Percentiles rank a stretch among this genome's conserved stretches.
Conservation (phyloP, 2,888 invertebrate genomes). For the Atrina japonica region DNA sequence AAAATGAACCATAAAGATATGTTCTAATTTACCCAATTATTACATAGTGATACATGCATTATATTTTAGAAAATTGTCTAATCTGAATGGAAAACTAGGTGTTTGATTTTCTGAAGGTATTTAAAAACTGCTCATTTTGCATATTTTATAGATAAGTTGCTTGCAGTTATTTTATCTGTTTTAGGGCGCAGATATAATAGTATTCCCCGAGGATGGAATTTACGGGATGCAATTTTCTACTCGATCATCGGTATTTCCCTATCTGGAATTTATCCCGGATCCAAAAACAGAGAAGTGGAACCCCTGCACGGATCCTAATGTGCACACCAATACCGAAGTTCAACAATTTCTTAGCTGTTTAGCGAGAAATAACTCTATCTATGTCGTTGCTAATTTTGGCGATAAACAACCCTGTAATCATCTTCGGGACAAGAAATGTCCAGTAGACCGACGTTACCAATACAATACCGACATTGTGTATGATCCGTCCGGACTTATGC, state of each 20-base stretch:
- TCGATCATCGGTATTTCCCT: slow-evolving; percentile 48
- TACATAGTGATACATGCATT: too few species aligned
- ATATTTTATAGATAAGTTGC: too few species aligned
- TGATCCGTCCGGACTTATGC: slow-evolving; percentile 86
- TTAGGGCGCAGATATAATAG: slow-evolving; percentile 87
- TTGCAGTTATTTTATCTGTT: too few species aligned
- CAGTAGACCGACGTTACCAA: slow-evolving; percentile 65
- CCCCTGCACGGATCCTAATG: slow-evolving; percentile 61
- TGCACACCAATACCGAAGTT: slow-evolving; percentile 45
- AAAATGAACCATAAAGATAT: too few species aligned
- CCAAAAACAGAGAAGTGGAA: slow-evolving; percentile 82
- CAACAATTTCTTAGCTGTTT: slow-evolving; percentile 82
- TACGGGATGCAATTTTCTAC: slow-evolving; percentile 78
- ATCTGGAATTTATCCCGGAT: slow-evolving; percentile 67
- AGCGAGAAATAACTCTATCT: slow-evolving; percentile 84
- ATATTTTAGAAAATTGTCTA: too few species aligned
- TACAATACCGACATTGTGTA: slow-evolving; percentile 92
- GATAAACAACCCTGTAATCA: slow-evolving; percentile 84
- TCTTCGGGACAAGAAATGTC: slow-evolving; percentile 55
- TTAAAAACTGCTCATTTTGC: too few species aligned
- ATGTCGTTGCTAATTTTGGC: slow-evolving; percentile 87
- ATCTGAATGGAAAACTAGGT: too few species aligned
- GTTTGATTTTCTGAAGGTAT: too few species aligned
- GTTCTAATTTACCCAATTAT: too few species aligned
- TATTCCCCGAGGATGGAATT: slow-evolving; percentile 87